A percentile compares a stretch with the other conserved stretches of the same genome.
phyloP scores from a whole-genome alignment of 1,140 invertebrate species.

The Drosophila sturtevanti region DNA sequence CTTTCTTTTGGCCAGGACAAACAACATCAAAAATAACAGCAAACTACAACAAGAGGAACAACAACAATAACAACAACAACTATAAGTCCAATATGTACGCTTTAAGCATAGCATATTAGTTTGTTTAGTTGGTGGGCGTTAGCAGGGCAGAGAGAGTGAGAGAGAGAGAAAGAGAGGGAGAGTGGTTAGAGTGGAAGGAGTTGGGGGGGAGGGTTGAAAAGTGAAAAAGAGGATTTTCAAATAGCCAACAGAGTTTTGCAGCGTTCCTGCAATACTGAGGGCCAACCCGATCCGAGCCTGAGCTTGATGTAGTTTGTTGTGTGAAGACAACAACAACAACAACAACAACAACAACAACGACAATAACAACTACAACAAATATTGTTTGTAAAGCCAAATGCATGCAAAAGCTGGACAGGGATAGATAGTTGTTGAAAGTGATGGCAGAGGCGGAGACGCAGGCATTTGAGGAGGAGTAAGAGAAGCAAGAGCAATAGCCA shows the following conservation, averaged over 20 bases:
- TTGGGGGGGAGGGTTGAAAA: slow-evolving; percentile 29
- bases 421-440: slow-evolving; percentile 13
- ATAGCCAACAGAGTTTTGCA: slow-evolving; percentile 39
- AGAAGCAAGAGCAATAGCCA: not conserved
- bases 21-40: slow-evolving; percentile 81
- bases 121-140: slow-evolving; percentile 53
- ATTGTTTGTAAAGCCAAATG: slow-evolving; percentile 79
- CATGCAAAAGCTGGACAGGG: slow-evolving; percentile 65
- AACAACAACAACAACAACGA: slow-evolving; percentile 15
- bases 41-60: slow-evolving; percentile 55
- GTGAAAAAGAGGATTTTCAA: slow-evolving; percentile 77
- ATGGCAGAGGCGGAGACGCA: too few relatives aligned
- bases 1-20: slow-evolving; percentile 39
- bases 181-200: not conserved
- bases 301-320: slow-evolving; percentile 76
- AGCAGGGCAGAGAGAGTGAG: not conserved
- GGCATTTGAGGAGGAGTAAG: not conserved
- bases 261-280: slow-evolving; percentile 36
- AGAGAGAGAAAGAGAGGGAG: too few relatives aligned
- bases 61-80: slow-evolving; percentile 54
- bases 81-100: slow-evolving; percentile 80
- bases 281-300: slow-evolving; percentile 38
- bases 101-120: slow-evolving; percentile 82
- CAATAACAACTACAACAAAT: slow-evolving; percentile 52
- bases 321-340: slow-evolving; percentile 60